Percentiles rank a stretch among this genome's conserved stretches.
phyloP scores from a whole-genome alignment of 1,140 invertebrate species.

The Ostrea edulis region DNA sequence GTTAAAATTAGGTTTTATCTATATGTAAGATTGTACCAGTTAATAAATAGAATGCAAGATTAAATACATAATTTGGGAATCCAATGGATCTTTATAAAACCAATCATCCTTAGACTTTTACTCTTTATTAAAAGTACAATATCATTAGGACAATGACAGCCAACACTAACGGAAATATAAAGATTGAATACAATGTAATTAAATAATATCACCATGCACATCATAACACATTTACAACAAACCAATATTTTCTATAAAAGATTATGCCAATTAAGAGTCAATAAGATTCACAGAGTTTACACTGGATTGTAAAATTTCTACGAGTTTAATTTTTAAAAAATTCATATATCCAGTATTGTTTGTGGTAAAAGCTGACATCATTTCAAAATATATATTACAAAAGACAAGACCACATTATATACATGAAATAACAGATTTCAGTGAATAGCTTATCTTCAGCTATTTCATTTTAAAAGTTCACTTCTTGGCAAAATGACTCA shows the following conservation, averaged over 20 bases:
- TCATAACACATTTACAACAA: neutral
- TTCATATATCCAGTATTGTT: neutral
- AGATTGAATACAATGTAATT: neutral
- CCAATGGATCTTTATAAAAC: no score
- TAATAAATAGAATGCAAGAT: no score
- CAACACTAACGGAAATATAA: neutral
- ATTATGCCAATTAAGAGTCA: neutral
- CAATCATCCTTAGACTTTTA: neutral
- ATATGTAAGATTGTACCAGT: no score
- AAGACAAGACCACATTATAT: neutral
- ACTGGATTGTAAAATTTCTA: neutral
- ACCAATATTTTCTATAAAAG: neutral
- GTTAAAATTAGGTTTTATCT: no score
- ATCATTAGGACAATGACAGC: neutral
- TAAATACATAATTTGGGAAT: no score
- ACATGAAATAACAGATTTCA: neutral
- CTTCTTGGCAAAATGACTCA: slow-evolving; percentile 75
- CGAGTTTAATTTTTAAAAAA: neutral
- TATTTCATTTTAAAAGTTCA: neutral
- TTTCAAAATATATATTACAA: neutral
- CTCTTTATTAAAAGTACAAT: slow-evolving; percentile 2
- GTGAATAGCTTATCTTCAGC: neutral
- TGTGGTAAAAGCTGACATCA: neutral
- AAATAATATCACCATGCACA: neutral
- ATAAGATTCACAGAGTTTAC: neutral